These are phyloP conservation scores for Drepana falcataria DNA, from an alignment of 2,888 invertebrate genomes.

Conservation along the genomic window DNA sequence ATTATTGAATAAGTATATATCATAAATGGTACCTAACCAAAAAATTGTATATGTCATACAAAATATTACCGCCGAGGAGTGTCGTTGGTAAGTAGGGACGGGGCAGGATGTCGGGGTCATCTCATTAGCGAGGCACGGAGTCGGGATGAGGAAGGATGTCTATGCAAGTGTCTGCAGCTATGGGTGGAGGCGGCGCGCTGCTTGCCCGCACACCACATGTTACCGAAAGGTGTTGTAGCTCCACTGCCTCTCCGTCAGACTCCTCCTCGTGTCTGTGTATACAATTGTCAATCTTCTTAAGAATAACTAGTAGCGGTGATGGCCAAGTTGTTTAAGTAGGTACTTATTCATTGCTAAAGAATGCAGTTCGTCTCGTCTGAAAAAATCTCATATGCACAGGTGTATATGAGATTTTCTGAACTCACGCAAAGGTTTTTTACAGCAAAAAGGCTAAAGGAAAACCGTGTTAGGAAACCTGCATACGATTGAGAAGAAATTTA, in stretches of 20 bases:
- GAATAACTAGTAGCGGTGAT: no score
- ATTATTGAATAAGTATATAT: slow-evolving; percentile 17
- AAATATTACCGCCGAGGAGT: slow-evolving; percentile 42
- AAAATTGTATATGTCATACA: slow-evolving; percentile 54
- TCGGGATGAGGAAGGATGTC: slow-evolving; percentile 23
- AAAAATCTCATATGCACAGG: no score
- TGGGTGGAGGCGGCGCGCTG: slow-evolving; percentile 41
- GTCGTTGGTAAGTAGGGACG: not conserved
- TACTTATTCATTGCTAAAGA: no score
- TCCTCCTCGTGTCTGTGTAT: slow-evolving; percentile 27
- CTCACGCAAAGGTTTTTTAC: no score
- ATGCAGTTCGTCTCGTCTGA: no score
- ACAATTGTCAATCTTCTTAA: no score
- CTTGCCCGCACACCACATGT: slow-evolving; percentile 46
- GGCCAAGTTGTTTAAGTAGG: no score
- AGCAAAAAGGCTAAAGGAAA: no score
- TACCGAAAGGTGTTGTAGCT: slow-evolving; percentile 42
- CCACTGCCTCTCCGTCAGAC: slow-evolving; percentile 47
- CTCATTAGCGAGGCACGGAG: slow-evolving; percentile 26
- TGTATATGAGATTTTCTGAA: no score
- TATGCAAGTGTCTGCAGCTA: slow-evolving; percentile 22
- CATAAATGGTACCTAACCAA: slow-evolving; percentile 30
- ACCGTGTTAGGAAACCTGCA: no score
- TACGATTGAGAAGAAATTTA: no score
- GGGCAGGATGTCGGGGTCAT: slow-evolving; percentile 5